Conservation (phyloP, 1,140 invertebrate species). For the Nebria ingens region DNA sequence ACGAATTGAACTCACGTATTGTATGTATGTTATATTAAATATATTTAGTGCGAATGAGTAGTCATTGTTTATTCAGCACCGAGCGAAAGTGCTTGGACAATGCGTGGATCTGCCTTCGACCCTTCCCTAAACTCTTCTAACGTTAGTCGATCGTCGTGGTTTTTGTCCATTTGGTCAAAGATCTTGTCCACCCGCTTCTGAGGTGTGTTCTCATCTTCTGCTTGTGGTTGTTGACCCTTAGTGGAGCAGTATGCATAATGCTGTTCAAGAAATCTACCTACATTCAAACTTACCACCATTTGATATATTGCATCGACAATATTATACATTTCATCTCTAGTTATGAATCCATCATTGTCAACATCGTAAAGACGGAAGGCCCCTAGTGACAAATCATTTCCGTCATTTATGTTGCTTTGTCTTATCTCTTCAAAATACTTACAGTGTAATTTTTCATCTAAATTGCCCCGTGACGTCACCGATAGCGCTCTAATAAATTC, state of each 20-base stretch:
- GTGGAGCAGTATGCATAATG: conserved; percentile 10
- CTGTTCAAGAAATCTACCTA: neutral
- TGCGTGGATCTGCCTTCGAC: conserved; percentile 95
- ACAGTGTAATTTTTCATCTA: conserved; percentile 96
- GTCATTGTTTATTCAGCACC: conserved; percentile 57
- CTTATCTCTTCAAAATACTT: too few species aligned
- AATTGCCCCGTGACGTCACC: conserved; percentile 89
- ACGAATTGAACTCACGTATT: too few species aligned
- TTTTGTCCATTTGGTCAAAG: conserved; percentile 98
- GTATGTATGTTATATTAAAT: too few species aligned
- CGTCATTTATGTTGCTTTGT: too few species aligned
- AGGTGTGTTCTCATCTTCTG: conserved; percentile 90
- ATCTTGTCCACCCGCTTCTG: conserved; percentile 95
- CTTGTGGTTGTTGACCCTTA: conserved; percentile 78
- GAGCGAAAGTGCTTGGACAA: conserved; percentile 86
- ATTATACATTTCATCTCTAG: conserved; percentile 95
- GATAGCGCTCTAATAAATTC: conserved; percentile 93
- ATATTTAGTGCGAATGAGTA: too few species aligned
- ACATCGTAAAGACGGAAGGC: conserved; percentile 95
- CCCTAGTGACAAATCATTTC: conserved; percentile 64
- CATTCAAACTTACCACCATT: conserved; percentile 79
- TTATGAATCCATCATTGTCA: conserved; percentile 97
- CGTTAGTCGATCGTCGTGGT: conserved; percentile 93
- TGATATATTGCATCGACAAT: conserved; percentile 98
- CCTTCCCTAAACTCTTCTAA: conserved; percentile 97